Conservation (phyloP, 2,113 vertebrate species). For the Guaruba guarouba region DNA sequence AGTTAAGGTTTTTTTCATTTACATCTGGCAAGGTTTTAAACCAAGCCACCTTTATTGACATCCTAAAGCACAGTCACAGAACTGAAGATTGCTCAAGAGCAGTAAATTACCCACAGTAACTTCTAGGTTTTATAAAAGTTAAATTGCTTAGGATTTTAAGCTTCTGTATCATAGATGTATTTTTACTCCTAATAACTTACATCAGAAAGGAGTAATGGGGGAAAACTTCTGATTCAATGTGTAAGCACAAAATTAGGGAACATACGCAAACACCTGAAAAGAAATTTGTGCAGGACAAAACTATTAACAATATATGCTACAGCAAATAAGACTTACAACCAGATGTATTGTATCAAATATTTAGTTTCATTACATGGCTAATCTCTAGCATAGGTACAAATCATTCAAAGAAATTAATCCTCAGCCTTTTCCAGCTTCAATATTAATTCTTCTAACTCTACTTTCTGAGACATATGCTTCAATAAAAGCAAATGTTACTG, state of each 20-base stretch:
- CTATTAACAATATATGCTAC: background rate
- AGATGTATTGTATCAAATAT: background rate
- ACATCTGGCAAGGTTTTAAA: background rate
- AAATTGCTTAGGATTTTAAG: background rate
- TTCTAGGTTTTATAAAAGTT: background rate
- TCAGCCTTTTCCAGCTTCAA: background rate
- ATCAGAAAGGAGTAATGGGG: background rate
- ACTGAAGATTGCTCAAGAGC: background rate
- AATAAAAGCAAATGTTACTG: background rate
- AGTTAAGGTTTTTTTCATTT: background rate
- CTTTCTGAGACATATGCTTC: background rate
- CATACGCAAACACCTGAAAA: background rate
- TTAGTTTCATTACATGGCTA: background rate
- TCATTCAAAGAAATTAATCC: background rate
- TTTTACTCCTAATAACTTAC: accelerated
- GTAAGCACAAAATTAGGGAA: background rate
- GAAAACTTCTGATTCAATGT: background rate
- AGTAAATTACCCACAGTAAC: background rate
- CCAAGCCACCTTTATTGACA: background rate
- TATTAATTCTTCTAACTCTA: background rate
- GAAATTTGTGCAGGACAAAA: background rate
- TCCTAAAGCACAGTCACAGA: background rate
- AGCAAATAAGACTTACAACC: background rate
- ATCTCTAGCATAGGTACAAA: background rate
- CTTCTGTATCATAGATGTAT: background rate